Conservation (phyloP, 2,888 invertebrate genomes). For the Schizaphis graminum region DNA sequence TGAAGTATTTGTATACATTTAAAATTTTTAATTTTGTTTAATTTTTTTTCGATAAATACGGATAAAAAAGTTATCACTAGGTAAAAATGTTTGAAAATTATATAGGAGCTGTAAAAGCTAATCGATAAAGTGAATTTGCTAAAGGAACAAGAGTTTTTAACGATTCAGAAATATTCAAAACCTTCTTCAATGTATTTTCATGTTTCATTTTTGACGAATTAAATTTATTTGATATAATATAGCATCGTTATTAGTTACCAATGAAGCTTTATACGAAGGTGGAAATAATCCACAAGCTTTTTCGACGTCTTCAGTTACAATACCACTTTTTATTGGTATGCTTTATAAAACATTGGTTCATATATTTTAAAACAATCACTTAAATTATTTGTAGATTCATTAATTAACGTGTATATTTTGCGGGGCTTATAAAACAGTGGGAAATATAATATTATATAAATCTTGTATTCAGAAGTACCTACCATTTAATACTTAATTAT, state of each 20-base stretch:
- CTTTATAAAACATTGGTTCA: constrained; percentile 25
- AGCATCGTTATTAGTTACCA: constrained; percentile 37
- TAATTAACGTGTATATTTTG: constrained; percentile 3
- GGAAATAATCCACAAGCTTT: constrained; percentile 43
- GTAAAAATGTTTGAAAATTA: no score
- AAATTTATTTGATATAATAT: constrained; percentile 36
- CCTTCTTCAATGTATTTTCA: constrained; percentile 20
- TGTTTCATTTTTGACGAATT: constrained; percentile 23
- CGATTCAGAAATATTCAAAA: constrained; percentile 13
- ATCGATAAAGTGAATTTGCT: not conserved
- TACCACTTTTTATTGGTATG: constrained; percentile 21
- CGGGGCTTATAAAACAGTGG: not conserved
- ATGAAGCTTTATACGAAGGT: constrained; percentile 8
- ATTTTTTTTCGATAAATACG: no score
- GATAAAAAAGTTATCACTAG: no score
- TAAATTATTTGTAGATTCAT: constrained; percentile 27
- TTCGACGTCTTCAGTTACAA: not conserved
- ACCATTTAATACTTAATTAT: not conserved
- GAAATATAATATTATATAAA: not conserved
- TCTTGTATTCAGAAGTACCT: not conserved
- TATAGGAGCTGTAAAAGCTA: not conserved
- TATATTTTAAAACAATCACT: not conserved
- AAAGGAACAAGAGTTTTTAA: constrained; percentile 17
- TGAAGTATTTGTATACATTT: no score
- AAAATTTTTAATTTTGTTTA: no score